Evolutionary conservation across 2,113 vertebrate species (phyloP), one percentile per base, ranked within the genome.

Genomic region (Sarotherodon lohbergeri): DNA sequence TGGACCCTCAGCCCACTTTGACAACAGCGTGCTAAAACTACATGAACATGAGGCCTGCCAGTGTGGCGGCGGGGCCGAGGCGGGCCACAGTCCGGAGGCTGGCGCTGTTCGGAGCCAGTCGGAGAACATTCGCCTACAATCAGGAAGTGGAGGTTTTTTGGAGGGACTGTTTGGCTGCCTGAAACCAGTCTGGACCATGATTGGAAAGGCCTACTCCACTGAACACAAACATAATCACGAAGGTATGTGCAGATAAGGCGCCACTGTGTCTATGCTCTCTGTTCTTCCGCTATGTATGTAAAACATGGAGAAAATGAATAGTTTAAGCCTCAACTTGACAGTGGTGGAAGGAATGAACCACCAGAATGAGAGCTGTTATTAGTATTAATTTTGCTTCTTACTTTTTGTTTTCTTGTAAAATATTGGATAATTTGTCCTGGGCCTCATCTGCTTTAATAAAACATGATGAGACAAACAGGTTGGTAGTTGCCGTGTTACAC

Each of bases 111-210:
- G 96, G 59, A 93, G 94, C 89, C 96, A 96, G 82, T 90, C 95
- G 0, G 96, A 96, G 41, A 96, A 95, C 80, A 94, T 97, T 39
- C 95, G 97, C 43, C 94, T 98, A 61, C 97, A 98, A 92, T 96
- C 96, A 6, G 97, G 97, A 10, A 97, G 96, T 36, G 98, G 97
- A 19, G 98, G 98, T 16, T 98, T 99, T 95, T 97, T 99, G 88
- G 98, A 98, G 92, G 98, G 98, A 91, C 97, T 98, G 43, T 99
- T 98, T 88, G 98, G 98, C 32, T 99, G 98, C 93, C 95, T 99
- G 61, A 98, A 97, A 68, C 98, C 98, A 14, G 98, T 99, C 57
- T 99, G 98, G 98, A 98, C 97, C 86, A 98, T 99, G 98, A 98
- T 99, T 22, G 98, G 98, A 92, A 98, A 98, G 93, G 98, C 98